These are phyloP conservation scores for Dryoscopus gambensis DNA, from an alignment of 2,113 vertebrate species.

Conservation along the genomic window DNA sequence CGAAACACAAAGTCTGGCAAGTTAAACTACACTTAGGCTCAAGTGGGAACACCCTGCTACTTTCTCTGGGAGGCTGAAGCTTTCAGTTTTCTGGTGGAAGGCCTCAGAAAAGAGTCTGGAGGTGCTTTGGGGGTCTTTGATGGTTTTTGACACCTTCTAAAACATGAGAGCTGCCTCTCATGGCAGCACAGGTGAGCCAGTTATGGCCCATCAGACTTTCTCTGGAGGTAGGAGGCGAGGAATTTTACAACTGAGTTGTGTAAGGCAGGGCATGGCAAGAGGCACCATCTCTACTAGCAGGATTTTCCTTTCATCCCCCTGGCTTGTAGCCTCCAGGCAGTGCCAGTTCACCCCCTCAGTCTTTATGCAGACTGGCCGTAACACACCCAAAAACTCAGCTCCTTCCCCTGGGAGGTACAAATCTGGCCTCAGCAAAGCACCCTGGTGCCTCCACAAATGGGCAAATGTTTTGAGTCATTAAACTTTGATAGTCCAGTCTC, in stretches of 20 bases:
- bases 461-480: not conserved
- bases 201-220: not conserved
- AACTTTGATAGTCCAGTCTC: not conserved
- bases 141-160: not conserved
- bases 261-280: not conserved
- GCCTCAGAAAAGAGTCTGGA: not conserved
- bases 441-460: not conserved
- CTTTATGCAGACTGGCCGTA: not conserved
- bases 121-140: not conserved
- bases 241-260: not conserved
- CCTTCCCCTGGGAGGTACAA: not conserved
- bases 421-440: not conserved
- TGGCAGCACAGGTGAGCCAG: fast-evolving
- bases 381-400: not conserved
- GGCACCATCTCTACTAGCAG: not conserved
- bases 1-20: not conserved
- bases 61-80: not conserved
- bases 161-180: not conserved
- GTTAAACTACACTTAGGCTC: not conserved
- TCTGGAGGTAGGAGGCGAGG: not conserved
- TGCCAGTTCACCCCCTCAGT: not conserved
- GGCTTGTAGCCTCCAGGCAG: not conserved
- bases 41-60: not conserved
- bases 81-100: not conserved
- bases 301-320: not conserved